Conservation (phyloP, 2,888 invertebrate genomes). For the Agonopterix alstromeriana region DNA sequence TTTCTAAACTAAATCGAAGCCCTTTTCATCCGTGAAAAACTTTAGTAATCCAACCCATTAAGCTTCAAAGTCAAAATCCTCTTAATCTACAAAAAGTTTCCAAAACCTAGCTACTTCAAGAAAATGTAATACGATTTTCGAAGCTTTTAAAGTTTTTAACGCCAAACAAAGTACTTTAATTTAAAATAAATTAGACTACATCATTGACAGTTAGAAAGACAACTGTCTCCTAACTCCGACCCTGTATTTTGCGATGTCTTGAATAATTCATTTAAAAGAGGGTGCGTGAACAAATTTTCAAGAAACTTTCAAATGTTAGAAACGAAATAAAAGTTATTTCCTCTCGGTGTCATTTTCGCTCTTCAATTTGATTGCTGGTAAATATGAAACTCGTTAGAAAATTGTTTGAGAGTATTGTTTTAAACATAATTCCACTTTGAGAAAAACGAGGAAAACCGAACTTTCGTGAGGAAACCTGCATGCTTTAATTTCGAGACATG, state of each 20-base stretch:
- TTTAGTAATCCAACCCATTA: too few species aligned
- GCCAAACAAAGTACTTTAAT: slow-evolving; percentile 1
- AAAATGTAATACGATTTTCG: slow-evolving; percentile 22
- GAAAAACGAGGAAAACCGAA: too few species aligned
- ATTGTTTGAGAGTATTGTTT: too few species aligned
- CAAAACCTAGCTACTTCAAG: neutral
- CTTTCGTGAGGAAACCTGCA: too few species aligned
- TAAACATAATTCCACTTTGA: too few species aligned
- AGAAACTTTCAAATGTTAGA: neutral
- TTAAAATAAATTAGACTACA: slow-evolving; percentile 11
- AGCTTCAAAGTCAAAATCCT: too few species aligned
- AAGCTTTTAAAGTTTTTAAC: slow-evolving; percentile 37
- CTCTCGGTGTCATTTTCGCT: neutral
- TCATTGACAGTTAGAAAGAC: slow-evolving; percentile 56
- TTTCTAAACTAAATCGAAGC: too few species aligned
- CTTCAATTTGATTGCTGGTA: neutral
- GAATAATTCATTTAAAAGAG: slow-evolving; percentile 53
- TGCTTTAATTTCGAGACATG: too few species aligned
- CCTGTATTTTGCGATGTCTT: slow-evolving; percentile 40
- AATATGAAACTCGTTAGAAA: neutral
- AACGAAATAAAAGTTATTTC: neutral
- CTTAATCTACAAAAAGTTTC: too few species aligned
- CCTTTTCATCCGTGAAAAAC: too few species aligned
- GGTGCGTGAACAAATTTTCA: slow-evolving; percentile 44
- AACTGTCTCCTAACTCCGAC: slow-evolving; percentile 21